phyloP scores from a whole-genome alignment of 2,113 vertebrate species.

The Tragelaphus scriptus region DNA sequence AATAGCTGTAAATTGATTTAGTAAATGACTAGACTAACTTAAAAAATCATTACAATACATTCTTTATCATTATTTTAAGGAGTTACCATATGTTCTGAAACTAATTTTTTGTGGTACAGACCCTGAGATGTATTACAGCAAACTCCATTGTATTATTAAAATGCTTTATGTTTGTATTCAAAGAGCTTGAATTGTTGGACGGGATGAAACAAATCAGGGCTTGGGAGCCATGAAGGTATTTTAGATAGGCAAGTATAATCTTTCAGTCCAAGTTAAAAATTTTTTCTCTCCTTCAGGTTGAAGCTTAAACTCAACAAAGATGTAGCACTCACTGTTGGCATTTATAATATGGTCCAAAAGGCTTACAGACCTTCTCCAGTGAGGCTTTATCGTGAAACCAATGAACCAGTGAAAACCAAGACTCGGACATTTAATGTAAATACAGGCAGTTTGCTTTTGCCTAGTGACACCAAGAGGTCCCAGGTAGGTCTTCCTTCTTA shows the following conservation, averaged over 20 bases:
- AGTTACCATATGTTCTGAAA: background rate
- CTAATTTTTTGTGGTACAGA: background rate
- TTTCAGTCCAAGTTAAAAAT: background rate
- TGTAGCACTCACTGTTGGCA: constrained; percentile 84
- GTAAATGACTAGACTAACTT: background rate
- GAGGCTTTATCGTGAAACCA: constrained; percentile 91
- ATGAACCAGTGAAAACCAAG: constrained; percentile 92
- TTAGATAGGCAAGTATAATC: background rate
- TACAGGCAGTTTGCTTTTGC: constrained; percentile 94
- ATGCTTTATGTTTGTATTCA: background rate
- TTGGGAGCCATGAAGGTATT: background rate
- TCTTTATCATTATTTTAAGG: background rate
- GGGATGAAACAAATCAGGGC: background rate
- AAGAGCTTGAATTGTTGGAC: background rate
- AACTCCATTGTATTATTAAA: background rate
- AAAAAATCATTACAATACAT: background rate
- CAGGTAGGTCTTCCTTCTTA: constrained; percentile 81
- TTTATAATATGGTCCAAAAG: constrained; percentile 85
- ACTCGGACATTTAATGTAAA: constrained; percentile 91
- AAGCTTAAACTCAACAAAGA: constrained; percentile 86
- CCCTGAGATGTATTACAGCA: background rate
- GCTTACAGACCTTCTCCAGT: constrained; percentile 84
- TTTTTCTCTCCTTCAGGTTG: constrained; percentile 78
- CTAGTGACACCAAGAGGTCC: constrained; percentile 92
- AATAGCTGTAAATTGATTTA: background rate